Evolutionary conservation across 2,113 vertebrate species (phyloP).

Genomic region (Rhodinocichla rosea): DNA sequence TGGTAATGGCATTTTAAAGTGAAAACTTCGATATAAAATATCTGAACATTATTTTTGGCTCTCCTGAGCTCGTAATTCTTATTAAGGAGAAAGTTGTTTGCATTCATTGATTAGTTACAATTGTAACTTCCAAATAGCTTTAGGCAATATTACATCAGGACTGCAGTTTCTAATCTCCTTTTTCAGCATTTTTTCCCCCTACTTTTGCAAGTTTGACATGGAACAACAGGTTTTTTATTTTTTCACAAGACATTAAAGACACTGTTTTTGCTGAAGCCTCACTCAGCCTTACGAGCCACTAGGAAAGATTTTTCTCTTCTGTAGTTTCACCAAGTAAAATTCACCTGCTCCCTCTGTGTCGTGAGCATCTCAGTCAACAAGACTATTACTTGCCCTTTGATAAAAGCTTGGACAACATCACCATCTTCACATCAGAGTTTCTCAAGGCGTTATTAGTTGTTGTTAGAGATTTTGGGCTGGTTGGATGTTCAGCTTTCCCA

Average conservation of each 20-base stretch:
- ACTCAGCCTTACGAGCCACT: rapidly evolving
- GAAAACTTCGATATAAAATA: constrained; percentile 31
- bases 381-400: neutral
- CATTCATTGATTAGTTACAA: constrained; percentile 8
- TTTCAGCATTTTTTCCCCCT: neutral
- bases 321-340: neutral
- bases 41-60: neutral
- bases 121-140: neutral
- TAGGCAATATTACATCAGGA: neutral
- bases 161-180: neutral
- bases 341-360: rapidly evolving
- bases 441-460: neutral
- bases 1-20: neutral
- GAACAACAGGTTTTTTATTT: neutral
- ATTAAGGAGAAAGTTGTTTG: constrained; percentile 1
- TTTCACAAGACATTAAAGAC: neutral
- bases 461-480: neutral
- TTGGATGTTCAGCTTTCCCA: neutral
- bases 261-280: neutral
- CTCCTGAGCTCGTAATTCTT: neutral
- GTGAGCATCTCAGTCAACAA: neutral
- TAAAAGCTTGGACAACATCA: neutral
- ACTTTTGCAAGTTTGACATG: neutral
- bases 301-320: neutral
- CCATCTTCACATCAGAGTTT: neutral